Evolutionary conservation across 2,888 invertebrate genomes (phyloP).

Genomic region (Pheosia tremula): DNA sequence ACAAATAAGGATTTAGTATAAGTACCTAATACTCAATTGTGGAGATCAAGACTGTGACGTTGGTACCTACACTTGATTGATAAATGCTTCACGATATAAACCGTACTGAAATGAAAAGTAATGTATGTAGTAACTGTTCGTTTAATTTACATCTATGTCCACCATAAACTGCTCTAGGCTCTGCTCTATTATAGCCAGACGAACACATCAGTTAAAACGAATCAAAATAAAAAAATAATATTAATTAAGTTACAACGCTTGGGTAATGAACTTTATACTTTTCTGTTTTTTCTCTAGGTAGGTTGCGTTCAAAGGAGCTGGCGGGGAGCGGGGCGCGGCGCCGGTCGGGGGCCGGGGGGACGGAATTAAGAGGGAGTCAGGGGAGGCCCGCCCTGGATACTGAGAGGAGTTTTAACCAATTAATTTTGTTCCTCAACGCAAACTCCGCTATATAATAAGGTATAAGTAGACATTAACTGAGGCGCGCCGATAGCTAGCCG

Average conservation of each 20-base stretch:
- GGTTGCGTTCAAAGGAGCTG: constrained; percentile 84
- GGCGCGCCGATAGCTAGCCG: constrained; percentile 81
- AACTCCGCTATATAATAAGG: constrained; percentile 85
- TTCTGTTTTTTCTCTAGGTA: constrained; percentile 84
- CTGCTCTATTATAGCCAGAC: too few relatives aligned
- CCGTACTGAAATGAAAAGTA: too few relatives aligned
- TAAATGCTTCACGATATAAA: too few relatives aligned
- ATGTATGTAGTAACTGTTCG: too few relatives aligned
- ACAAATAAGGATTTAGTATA: too few relatives aligned
- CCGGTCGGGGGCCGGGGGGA: constrained; percentile 54
- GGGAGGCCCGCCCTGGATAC: constrained; percentile 82
- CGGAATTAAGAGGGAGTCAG: constrained; percentile 79
- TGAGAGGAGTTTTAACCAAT: constrained; percentile 86
- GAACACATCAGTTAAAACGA: not conserved
- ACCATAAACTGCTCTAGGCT: too few relatives aligned
- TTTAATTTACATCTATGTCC: too few relatives aligned
- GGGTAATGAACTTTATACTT: constrained; percentile 79
- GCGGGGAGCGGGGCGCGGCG: constrained; percentile 63
- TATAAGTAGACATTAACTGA: constrained; percentile 84
- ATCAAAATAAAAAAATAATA: constrained; percentile 17
- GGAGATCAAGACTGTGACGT: too few relatives aligned
- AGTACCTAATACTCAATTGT: too few relatives aligned
- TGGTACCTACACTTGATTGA: too few relatives aligned
- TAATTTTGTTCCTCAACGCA: constrained; percentile 86
- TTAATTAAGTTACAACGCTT: constrained; percentile 80